Base-by-base conservation (phyloP, 2,888 invertebrate genomes). In the Aspidapion aeneum region DNA sequence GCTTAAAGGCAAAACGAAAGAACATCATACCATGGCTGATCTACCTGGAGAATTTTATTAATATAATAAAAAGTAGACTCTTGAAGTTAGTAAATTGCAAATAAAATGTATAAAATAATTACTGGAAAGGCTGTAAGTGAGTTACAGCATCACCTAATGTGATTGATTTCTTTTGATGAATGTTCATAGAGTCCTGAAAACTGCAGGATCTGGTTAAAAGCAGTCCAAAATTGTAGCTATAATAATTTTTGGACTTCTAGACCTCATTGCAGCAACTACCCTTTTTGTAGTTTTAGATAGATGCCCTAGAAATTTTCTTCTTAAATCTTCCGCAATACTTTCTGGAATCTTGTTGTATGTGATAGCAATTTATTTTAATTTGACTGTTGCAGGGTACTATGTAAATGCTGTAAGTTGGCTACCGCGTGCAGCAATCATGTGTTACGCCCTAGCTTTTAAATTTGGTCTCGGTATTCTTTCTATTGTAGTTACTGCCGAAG, bases 151-250 rank as follows among this genome's bases (percentile, higher is more conserved):
- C n/a, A n/a, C n/a, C n/a, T n/a, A n/a, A n/a, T n/a, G n/a, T n/a
- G n/a, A n/a, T n/a, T n/a, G n/a, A n/a, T n/a, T 80, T 1, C 77
- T 80, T 55, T 56, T 80, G n/a, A 80, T 80, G 79, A 80, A 80
- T 55, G 66, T 80, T 16, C 79, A 79, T 64, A 69, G 73, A 3
- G 79, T 80, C 61, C 63, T 80, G 18, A 68, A 71, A 9, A 74
- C 75, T 58, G 78, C 79, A 0, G 76, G 75, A 2, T 75, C 77
- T 1, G 74, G 76, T 56, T 74, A 79, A 52, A 67, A 74, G 18
- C 66, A 74, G 1, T 70, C 76, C 0, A 72, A 73, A 3, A 69
- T 69, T 1, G 74, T 78, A 1, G 78, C 77, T 3, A n/a, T n/a
- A n/a, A 79, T 80, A 22, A 67, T 79, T 9, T 79, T 79, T 67